phyloP scores from a whole-genome alignment of 2,888 invertebrate species.

The Phalera bucephala region DNA sequence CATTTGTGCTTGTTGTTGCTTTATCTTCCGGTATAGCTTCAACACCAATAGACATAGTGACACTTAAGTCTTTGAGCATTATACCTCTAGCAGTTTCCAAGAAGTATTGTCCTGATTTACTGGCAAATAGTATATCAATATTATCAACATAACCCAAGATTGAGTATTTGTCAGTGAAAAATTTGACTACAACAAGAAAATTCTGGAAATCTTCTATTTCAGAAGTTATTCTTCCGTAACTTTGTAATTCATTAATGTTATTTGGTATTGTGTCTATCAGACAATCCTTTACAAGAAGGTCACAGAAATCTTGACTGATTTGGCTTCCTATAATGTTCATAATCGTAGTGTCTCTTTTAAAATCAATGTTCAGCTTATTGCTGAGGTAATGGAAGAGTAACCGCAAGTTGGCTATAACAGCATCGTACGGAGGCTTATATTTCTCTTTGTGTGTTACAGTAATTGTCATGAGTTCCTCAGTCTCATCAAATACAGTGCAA shows the following conservation, averaged over 20 bases:
- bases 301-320: slow-evolving; percentile 83
- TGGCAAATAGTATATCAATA: slow-evolving; percentile 89
- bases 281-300: slow-evolving; percentile 87
- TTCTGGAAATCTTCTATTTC: slow-evolving; percentile 87
- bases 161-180: slow-evolving; percentile 80
- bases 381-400: slow-evolving; percentile 82
- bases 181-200: slow-evolving; percentile 82
- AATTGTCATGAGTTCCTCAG: slow-evolving; percentile 53
- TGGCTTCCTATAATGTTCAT: slow-evolving; percentile 82
- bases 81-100: slow-evolving; percentile 86
- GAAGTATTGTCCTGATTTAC: slow-evolving; percentile 89
- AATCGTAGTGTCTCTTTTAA: slow-evolving; percentile 65
- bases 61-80: slow-evolving; percentile 92
- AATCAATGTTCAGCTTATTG: slow-evolving; percentile 76
- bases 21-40: slow-evolving; percentile 56
- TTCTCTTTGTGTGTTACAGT: slow-evolving; percentile 64
- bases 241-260: slow-evolving; percentile 86
- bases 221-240: slow-evolving; percentile 84
- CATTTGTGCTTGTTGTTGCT: slow-evolving; percentile 10
- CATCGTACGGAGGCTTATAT: slow-evolving; percentile 70
- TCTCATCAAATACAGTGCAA: slow-evolving; percentile 62
- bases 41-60: slow-evolving; percentile 84
- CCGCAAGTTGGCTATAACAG: slow-evolving; percentile 82
- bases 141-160: slow-evolving; percentile 88
- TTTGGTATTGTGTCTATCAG: slow-evolving; percentile 90